Evolutionary conservation across 2,888 invertebrate genomes (phyloP), one percentile per base, ranked within the genome.

Genomic region (Drosophila picticornis): DNA sequence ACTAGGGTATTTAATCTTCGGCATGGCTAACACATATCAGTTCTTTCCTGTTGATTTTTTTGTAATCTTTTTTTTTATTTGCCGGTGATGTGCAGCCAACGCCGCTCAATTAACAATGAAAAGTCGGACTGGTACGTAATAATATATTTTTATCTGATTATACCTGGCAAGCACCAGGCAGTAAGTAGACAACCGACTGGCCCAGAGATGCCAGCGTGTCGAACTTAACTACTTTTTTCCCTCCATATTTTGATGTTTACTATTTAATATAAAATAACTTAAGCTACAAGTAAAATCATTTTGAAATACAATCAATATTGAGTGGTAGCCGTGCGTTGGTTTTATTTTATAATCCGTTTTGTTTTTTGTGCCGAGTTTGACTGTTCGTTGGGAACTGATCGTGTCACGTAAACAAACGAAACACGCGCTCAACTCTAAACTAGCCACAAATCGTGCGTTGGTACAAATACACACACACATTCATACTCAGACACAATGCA

Each of bases 81-180:
- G 56, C 61, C 63, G 50, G 46, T 53, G 58, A 62, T 63, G 59
- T 32, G 77, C 77, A 72, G 68, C 81, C 77, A 80, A 72, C 81
- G 80, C 75, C 70, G 87, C 84, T 85, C 87, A 86, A 84, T 80
- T 80, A 84, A 88, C 83, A 90, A 83, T 83, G 75, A 78, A 75
- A 91, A 80, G 77, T 80, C 77, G 80, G 81, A 69, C 80, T 82
- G 81, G 83, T 83, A 81, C 89, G 90, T 86, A 90, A 90, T 86
- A 86, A 86, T 85, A 85, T 86, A 88, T 85, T 88, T 90, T 80
- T 83, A 83, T 90, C 88, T 85, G 88, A 85, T 83, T 83, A 84
- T 81, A 87, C 73, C 84, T 79, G 87, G 67, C 70, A 66, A 40
- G 25, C 46, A 75, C 50, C 65, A 67, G 53, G 32, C 60, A 46